Base-by-base conservation (phyloP, 2,797 vertebrate genomes). In the Rhinoraja longicauda region DNA sequence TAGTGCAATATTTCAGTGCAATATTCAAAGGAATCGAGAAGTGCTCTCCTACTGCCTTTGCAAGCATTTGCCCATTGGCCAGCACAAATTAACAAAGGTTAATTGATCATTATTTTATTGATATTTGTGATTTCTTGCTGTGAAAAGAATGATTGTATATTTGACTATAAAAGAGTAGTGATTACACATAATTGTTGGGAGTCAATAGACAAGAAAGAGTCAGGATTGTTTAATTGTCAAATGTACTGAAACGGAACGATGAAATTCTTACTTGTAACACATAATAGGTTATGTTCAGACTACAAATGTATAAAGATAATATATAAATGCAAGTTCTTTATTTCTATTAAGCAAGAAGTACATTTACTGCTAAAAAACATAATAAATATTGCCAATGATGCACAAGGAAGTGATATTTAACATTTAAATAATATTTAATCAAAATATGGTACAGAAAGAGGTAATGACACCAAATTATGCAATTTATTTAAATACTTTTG, bases 401-500 rank as follows among this genome's bases (percentile, higher is more conserved):
- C 29, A 62, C 86, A 62, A 6, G 26, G 29, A n/a, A n/a, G 57
- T 15, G 29, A 32, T 64, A 86, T n/a, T 59, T 17, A 32, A 17
- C 29, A 32, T 64, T 12, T 7, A 32, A 17, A 5, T 64, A 1
- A 32, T 32, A 86, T 12, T 86, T 64, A n/a, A 86, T 64, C n/a
- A 64, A 64, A 59, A 59, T 29, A 21, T 13, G 19, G 15, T 5
- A 59, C 15, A 32, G 12, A 84, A 86, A 59, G 57, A 86, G 86
- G n/a, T 24, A 86, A 64, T 86, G 29, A 59, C 53, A 86, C 1
- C 57, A 86, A 86, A 19, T 62, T 62, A 62, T 62, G 13, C 53
- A 86, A 86, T 62, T 17, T 32, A 86, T 86, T 13, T 62, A 62
- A 88, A 88, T 64, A 88, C n/a, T 88, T 59, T 84, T 32, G 57